Evolutionary conservation across 2,888 invertebrate genomes (phyloP), one percentile per base, ranked within the genome.

Genomic region (Coelopa pilipes): DNA sequence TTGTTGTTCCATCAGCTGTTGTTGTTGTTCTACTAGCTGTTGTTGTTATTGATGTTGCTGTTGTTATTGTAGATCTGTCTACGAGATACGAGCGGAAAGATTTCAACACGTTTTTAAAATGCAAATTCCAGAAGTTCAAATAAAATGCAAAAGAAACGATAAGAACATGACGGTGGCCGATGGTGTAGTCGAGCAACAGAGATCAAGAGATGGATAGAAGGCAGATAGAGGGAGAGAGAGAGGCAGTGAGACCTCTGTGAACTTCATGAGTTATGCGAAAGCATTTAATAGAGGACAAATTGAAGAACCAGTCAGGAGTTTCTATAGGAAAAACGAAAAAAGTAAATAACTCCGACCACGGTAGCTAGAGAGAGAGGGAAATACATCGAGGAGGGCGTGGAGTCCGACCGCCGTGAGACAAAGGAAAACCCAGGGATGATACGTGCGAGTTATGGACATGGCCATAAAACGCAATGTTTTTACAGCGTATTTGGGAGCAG

Each of bases 31-130:
- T n/a, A n/a, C n/a, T 19, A 55, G 55, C 17, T 17, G 17, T 55
- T 55, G 55, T 17, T 17, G 11, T 17, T 1, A 3, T 55, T 21
- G 50, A 34, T 53, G 19, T 55, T 53, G 34, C 34, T 34, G 15
- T 53, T 67, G 3, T 53, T 67, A 34, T 67, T 53, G 49, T 67
- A 60, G 49, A 47, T 19, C 70, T 60, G 69, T 69, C 69, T 69
- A 57, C 57, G 46, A 69, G 57, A 69, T 69, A 49, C 15, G 66
- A 2, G 4, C 7, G 12, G 17, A 66, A 47, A 66, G 66, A 46
- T 66, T 66, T 66, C 66, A 66, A 49, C 66, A 49, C 49, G 21
- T 19, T 66, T 66, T 66, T 66, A 66, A 66, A 66, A 66, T 66
- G 66, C 66, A 66, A 66, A 66, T 66, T 66, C 19, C 17, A 49